phyloP scores from a whole-genome alignment of 2,888 invertebrate genomes.

The Phortica okadai region DNA sequence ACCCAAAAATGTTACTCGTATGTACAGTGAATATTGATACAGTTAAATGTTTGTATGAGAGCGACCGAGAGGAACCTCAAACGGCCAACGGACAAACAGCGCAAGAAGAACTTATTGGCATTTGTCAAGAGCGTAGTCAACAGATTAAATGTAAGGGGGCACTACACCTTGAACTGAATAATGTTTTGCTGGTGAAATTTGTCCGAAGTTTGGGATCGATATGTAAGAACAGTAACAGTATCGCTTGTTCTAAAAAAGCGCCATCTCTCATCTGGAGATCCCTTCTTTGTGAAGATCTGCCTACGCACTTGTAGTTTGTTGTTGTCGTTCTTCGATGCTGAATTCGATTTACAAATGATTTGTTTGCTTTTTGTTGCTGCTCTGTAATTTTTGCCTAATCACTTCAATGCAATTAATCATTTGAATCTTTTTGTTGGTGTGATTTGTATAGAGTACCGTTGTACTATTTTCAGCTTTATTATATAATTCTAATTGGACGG shows the following conservation, averaged over 20 bases:
- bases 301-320: neutral
- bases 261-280: too few species aligned
- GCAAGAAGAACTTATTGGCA: conserved; percentile 8
- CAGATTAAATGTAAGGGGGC: too few species aligned
- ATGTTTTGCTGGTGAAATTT: too few species aligned
- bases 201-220: too few species aligned
- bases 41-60: neutral
- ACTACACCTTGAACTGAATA: too few species aligned
- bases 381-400: conserved; percentile 35
- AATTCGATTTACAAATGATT: conserved; percentile 9
- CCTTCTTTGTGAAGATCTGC: neutral
- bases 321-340: conserved; percentile 8
- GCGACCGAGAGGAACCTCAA: neutral
- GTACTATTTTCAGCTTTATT: neutral
- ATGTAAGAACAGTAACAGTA: too few species aligned
- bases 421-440: conserved; percentile 3
- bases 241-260: too few species aligned
- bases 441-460: neutral
- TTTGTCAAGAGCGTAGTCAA: neutral
- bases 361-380: neutral
- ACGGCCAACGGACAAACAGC: too few species aligned
- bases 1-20: conserved; percentile 18
- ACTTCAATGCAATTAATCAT: conserved; percentile 37
- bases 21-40: conserved; percentile 30
- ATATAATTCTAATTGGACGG: neutral